Evolutionary conservation across 2,888 invertebrate species (phyloP), one percentile per base, ranked within the genome.

Genomic region (Xylocampa areola): DNA sequence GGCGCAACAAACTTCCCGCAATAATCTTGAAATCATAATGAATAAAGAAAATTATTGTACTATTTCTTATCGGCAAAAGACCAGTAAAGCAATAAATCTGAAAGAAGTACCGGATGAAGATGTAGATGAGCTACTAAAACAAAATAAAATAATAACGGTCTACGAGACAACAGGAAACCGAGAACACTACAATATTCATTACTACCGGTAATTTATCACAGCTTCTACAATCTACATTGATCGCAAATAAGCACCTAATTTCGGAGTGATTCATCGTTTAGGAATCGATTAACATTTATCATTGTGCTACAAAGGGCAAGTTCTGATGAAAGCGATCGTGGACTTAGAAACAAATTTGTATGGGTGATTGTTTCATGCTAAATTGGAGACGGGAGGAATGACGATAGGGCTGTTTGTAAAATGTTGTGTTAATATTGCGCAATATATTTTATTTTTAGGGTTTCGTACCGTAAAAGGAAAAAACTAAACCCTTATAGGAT

Each of bases 241-340:
- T 58, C 39, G 54, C 39, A 66, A 71, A 59, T 69, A 65, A 52
- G 37, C 36, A 43, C 10, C 66, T 69, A 74, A 55, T 75, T 66
- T 64, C 50, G 10, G 19, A 64, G 39, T 68, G 66, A 73, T 72
- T 72, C 50, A 72, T 69, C 39, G 58, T 29, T 27, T 45, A 6
- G 4, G 41, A 65, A 71, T 67, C 58, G 58, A 53, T 71, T 72
- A 55, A 59, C 66, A 61, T 74, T 72, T 50, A 75, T 72, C 66
- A 57, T 59, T 55, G 17, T 55, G 53, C 13, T 54, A 60, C 55
- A 58, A 72, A 58, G 27, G 47, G 53, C 41, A 52, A 55, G 55
- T 32, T 57, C 25, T 33, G 45, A 48, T 30, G 48, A 45, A 39
- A 47, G 17, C 32, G 39, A 41, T 32, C 25, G 21, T 23, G 43